These are phyloP conservation scores for Drosophila pruinosa DNA, from an alignment of 1,140 invertebrate species.

Conservation along the genomic window DNA sequence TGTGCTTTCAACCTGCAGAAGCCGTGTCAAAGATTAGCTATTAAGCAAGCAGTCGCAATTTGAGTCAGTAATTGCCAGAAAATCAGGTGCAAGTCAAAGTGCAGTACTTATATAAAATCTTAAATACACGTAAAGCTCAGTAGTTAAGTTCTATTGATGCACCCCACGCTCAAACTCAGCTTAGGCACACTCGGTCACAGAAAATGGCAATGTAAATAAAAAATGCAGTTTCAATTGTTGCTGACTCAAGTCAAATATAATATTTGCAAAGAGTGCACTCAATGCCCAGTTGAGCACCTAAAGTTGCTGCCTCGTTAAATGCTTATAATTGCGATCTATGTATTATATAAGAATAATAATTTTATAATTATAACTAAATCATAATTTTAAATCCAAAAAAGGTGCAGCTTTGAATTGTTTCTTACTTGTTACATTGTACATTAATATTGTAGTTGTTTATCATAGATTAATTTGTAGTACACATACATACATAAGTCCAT, in stretches of 20 bases:
- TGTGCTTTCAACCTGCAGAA: neutral
- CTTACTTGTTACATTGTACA: neutral
- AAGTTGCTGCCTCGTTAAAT: neutral
- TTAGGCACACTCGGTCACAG: no score
- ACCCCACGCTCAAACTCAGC: neutral
- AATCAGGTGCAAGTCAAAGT: neutral
- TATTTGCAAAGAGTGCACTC: slow-evolving; percentile 54
- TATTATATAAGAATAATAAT: neutral
- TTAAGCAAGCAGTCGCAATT: no score
- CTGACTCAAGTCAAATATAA: slow-evolving; percentile 60
- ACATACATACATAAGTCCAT: no score
- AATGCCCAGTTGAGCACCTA: neutral
- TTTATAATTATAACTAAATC: neutral
- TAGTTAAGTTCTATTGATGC: neutral
- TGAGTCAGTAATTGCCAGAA: neutral
- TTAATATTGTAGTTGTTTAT: neutral
- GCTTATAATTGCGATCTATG: neutral
- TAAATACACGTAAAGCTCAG: neutral
- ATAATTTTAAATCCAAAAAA: neutral
- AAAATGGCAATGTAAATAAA: neutral
- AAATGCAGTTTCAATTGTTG: slow-evolving; percentile 36
- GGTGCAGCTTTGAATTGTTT: neutral
- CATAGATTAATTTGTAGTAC: neutral
- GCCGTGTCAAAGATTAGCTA: neutral
- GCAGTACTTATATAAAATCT: neutral